These are phyloP conservation scores for Noctua fimbriata DNA, from an alignment of 2,888 invertebrate species.

Conservation along the genomic window DNA sequence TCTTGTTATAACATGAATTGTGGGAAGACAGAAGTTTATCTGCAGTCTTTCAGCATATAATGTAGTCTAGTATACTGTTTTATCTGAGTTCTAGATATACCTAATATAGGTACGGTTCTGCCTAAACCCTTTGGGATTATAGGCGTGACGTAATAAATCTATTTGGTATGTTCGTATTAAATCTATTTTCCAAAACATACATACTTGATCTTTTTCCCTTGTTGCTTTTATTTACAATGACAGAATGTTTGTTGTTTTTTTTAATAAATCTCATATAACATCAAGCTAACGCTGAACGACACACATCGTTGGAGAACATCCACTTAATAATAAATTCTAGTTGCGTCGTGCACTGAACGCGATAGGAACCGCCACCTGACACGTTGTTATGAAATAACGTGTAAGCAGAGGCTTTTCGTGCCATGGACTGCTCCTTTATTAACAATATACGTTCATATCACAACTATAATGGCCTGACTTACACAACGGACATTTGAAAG, in stretches of 20 bases:
- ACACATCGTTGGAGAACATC: conserved; percentile 35
- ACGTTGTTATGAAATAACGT: conserved; percentile 45
- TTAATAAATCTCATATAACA: conserved; percentile 43
- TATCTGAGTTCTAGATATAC: background rate
- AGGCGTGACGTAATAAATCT: background rate
- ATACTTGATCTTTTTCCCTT: background rate
- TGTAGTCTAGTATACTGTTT: background rate
- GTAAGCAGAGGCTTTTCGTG: conserved; percentile 35
- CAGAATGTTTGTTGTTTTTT: background rate
- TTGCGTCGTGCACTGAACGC: conserved; percentile 46
- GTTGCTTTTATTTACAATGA: background rate
- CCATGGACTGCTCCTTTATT: conserved; percentile 12
- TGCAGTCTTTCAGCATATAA: background rate
- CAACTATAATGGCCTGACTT: conserved; percentile 1
- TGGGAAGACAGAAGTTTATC: conserved; percentile 2
- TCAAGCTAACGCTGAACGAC: conserved; percentile 19
- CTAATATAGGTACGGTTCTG: background rate
- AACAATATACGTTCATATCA: conserved; percentile 5
- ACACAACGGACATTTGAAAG: background rate
- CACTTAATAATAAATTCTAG: conserved; percentile 59
- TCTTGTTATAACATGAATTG: conserved; percentile 3
- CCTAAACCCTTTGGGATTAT: background rate
- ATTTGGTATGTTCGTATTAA: background rate
- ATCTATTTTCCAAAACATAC: background rate
- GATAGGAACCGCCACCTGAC: conserved; percentile 55